Conservation (phyloP, 2,888 invertebrate species). For the Acholoe squamosa region DNA sequence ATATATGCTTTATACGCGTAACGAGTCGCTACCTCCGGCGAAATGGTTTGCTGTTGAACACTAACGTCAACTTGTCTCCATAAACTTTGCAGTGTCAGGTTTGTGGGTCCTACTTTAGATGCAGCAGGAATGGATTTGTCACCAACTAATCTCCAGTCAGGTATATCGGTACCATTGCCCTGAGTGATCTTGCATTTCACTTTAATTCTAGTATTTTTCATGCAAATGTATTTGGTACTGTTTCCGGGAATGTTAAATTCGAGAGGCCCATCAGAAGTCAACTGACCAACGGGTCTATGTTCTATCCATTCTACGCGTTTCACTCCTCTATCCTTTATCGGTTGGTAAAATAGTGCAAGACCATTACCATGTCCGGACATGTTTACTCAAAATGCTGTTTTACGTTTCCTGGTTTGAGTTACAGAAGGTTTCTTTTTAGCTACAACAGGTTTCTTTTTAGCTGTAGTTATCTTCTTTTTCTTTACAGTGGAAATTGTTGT, state of each 20-base stretch:
- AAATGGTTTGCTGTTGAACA: neutral
- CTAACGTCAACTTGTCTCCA: conserved; percentile 16
- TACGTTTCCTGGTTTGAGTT: too few relatives aligned
- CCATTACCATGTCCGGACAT: neutral
- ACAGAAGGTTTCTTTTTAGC: neutral
- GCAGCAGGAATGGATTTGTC: neutral
- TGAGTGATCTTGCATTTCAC: neutral
- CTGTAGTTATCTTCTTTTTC: neutral
- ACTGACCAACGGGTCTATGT: neutral
- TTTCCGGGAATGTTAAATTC: conserved; percentile 52
- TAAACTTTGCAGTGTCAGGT: neutral
- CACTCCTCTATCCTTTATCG: neutral
- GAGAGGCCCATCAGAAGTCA: neutral
- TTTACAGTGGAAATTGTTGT: neutral
- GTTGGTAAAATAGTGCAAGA: neutral
- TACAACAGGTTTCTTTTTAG: neutral
- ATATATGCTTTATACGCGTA: neutral
- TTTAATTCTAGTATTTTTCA: neutral
- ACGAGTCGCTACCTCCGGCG: conserved; percentile 6
- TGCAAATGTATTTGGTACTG: conserved; percentile 10
- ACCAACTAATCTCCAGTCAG: neutral
- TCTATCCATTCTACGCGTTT: conserved; percentile 27
- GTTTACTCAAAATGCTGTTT: too few relatives aligned
- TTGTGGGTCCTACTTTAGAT: neutral
- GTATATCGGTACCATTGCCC: neutral